These are phyloP conservation scores for Panopea generosa DNA, from an alignment of 2,888 invertebrate genomes.

Conservation along the genomic window DNA sequence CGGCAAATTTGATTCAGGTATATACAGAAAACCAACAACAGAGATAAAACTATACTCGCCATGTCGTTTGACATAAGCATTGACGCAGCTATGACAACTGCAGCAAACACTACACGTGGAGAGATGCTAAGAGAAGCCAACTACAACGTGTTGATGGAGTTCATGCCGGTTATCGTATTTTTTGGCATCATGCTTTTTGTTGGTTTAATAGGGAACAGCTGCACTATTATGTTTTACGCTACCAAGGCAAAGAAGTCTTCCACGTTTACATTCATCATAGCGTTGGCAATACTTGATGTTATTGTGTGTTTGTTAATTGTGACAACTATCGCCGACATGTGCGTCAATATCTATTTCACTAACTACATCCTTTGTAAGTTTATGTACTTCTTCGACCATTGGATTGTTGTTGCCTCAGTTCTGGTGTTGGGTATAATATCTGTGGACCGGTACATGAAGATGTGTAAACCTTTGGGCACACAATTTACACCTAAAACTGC, in stretches of 20 bases:
- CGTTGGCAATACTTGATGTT: slow-evolving; percentile 24
- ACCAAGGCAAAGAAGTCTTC: slow-evolving; percentile 13
- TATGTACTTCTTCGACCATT: slow-evolving; percentile 45
- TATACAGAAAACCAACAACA: too few species aligned
- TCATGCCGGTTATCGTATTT: slow-evolving; percentile 16
- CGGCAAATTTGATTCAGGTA: too few species aligned
- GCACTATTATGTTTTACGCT: slow-evolving; percentile 28
- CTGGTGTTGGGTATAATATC: slow-evolving; percentile 23
- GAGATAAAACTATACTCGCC: too few species aligned
- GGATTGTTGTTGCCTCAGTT: slow-evolving; percentile 32
- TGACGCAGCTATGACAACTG: too few species aligned
- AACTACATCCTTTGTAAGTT: slow-evolving; percentile 19
- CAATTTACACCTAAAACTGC: slow-evolving; percentile 13
- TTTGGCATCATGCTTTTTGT: slow-evolving; percentile 2
- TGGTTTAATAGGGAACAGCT: slow-evolving; percentile 29
- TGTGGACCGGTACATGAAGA: slow-evolving; percentile 30
- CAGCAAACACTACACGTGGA: too few species aligned
- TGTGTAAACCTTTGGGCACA: slow-evolving; percentile 25
- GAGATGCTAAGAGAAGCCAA: not conserved
- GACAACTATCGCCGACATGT: slow-evolving; percentile 23
- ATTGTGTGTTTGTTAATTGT: slow-evolving; percentile 19
- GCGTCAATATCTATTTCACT: slow-evolving; percentile 25
- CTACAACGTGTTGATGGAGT: slow-evolving; percentile 1
- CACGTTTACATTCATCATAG: slow-evolving; percentile 18
- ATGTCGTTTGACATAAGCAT: too few species aligned